Evolutionary conservation across 2,113 vertebrate species (phyloP).

Genomic region (Ameiurus melas): DNA sequence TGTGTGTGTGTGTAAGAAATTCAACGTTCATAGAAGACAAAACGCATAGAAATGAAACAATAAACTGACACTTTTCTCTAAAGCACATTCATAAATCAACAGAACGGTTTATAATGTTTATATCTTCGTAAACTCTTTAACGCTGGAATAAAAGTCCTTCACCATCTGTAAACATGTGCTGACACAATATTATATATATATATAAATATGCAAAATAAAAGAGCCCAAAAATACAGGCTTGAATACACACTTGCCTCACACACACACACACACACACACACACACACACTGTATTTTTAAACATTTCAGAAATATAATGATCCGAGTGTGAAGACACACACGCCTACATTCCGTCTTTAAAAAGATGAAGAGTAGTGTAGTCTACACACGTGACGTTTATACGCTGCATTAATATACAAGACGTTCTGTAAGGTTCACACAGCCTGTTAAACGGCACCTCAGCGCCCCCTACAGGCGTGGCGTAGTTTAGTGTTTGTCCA

Average conservation of each 20-base stretch:
- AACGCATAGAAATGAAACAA: constrained; percentile 23
- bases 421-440: background rate
- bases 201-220: background rate
- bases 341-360: background rate
- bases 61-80: background rate
- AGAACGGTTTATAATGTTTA: background rate
- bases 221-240: background rate
- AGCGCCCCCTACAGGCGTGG: background rate
- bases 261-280: too few species aligned
- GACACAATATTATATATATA: background rate
- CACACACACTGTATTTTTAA: background rate
- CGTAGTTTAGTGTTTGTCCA: background rate
- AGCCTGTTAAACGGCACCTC: background rate
- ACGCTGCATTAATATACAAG: background rate
- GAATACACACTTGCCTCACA: too few species aligned
- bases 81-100: constrained; percentile 3
- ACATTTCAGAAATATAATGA: background rate
- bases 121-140: background rate
- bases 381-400: background rate
- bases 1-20: background rate
- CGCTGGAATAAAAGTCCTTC: background rate
- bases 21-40: too few species aligned
- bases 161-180: constrained; percentile 18
- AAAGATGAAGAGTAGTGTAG: background rate
- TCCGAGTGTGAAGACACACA: background rate